A percentile compares a stretch with the other conserved stretches of the same genome.
phyloP scores from a whole-genome alignment of 2,797 vertebrate species.

The Myoxocephalus aenaeus region DNA sequence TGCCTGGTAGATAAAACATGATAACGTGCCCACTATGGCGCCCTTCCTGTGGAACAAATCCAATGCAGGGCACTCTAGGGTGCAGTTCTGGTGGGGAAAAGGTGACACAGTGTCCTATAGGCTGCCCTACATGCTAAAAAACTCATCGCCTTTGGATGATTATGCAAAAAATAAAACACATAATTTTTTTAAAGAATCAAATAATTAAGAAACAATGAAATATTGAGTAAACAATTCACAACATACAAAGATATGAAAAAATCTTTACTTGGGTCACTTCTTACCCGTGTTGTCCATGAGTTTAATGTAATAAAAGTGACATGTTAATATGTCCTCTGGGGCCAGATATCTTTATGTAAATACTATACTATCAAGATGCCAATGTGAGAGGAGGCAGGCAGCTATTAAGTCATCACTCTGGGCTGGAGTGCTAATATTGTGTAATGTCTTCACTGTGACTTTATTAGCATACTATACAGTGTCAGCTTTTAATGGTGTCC shows the following conservation, averaged over 20 bases:
- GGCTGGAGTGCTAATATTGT: constrained; percentile 86
- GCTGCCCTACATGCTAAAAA: background rate
- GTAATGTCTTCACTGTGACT: constrained; percentile 81
- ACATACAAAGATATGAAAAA: too few species aligned
- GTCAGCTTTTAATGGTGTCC: constrained; percentile 75
- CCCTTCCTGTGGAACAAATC: background rate
- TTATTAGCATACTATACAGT: constrained; percentile 86
- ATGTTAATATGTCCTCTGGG: constrained; percentile 63
- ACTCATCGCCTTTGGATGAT: background rate
- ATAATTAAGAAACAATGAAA: too few species aligned
- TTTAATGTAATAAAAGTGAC: constrained; percentile 17
- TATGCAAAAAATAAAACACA: too few species aligned
- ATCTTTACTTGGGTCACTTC: too few species aligned
- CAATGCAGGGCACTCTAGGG: background rate
- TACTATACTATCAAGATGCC: constrained; percentile 62
- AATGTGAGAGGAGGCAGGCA: constrained; percentile 84
- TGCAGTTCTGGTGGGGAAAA: background rate
- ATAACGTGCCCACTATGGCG: background rate
- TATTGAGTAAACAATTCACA: too few species aligned
- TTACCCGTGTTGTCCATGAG: too few species aligned
- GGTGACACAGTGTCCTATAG: background rate
- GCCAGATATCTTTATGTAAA: constrained; percentile 62
- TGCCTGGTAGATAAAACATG: background rate
- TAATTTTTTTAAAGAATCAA: too few species aligned
- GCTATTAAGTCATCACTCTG: constrained; percentile 83